Conservation (phyloP, 2,888 invertebrate genomes). For the Zaprionus obscuricornis region DNA sequence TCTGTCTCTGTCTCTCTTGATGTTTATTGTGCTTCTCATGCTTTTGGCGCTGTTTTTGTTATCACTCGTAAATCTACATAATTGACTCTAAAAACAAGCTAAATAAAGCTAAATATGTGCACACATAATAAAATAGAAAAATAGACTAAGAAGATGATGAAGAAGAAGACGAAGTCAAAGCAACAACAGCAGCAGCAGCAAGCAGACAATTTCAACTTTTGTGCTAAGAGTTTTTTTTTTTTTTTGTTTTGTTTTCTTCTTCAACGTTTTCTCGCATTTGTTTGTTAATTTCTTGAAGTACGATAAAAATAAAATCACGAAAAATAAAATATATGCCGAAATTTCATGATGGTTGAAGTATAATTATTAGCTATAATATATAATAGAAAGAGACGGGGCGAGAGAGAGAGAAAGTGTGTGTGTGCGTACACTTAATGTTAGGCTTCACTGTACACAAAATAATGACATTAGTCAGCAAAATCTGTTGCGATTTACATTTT, state of each 20-base stretch:
- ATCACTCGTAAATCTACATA: slow-evolving; percentile 43
- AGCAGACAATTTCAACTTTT: background rate
- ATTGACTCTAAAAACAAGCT: slow-evolving; percentile 45
- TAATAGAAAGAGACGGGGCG: no score
- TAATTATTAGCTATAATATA: no score
- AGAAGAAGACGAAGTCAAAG: no score
- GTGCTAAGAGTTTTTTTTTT: slow-evolving; percentile 20
- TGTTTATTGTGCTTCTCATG: no score
- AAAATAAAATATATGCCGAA: background rate
- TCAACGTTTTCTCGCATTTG: slow-evolving; percentile 45
- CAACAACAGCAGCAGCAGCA: no score
- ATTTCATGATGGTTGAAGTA: no score
- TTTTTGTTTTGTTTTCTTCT: no score
- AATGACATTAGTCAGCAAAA: slow-evolving; percentile 31
- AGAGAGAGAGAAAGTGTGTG: no score
- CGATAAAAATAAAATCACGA: slow-evolving; percentile 3
- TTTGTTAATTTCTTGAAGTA: slow-evolving; percentile 45
- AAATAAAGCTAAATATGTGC: slow-evolving; percentile 40
- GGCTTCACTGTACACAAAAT: no score
- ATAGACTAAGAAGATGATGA: no score
- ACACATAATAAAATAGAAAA: slow-evolving; percentile 35
- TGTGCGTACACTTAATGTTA: no score
- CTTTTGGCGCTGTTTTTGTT: slow-evolving; percentile 10
- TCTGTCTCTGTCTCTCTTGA: no score
- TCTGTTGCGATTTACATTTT: slow-evolving; percentile 46